A percentile compares a stretch with the other conserved stretches of the same genome.
phyloP scores from a whole-genome alignment of 2,888 invertebrate genomes.

The Alentia gelatinosa region DNA sequence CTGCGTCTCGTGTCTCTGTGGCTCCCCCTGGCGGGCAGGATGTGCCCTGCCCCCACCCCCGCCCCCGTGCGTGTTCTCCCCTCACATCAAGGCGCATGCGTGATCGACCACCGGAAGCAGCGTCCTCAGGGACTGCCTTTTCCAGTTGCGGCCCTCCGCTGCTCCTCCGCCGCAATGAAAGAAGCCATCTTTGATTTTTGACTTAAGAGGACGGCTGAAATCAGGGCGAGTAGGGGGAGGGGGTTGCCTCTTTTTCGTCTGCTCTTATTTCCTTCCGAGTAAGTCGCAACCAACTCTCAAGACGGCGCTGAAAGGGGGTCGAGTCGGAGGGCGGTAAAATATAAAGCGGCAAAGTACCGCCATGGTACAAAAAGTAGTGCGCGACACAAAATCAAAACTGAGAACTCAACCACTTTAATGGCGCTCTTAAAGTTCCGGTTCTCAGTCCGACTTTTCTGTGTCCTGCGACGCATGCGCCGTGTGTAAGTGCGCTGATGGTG shows the following conservation, averaged over 20 bases:
- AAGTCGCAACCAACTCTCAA: not conserved
- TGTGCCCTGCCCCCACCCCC: not conserved
- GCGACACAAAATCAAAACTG: not conserved
- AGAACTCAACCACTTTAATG: not conserved
- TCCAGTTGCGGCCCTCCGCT: not conserved
- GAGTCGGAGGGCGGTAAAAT: not conserved
- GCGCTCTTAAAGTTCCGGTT: not conserved
- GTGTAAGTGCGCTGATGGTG: not conserved
- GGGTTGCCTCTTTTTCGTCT: not conserved
- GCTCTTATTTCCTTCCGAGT: not conserved
- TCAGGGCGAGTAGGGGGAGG: not conserved
- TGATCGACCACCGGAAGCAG: constrained; percentile 37
- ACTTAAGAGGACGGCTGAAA: not conserved
- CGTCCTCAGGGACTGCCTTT: not conserved
- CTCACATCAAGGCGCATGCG: constrained; percentile 40
- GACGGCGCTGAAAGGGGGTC: not conserved
- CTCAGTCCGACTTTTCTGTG: not conserved
- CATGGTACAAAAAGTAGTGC: not conserved
- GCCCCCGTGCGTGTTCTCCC: not conserved
- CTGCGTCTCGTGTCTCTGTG: not conserved
- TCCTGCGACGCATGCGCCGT: not conserved
- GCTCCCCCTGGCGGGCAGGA: not conserved
- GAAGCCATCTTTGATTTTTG: constrained; percentile 35
- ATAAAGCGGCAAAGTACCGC: not conserved
- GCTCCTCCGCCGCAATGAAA: not conserved